Evolutionary conservation across 2,888 invertebrate genomes (phyloP), one percentile per base, ranked within the genome.

Genomic region (Melipona bicolor): DNA sequence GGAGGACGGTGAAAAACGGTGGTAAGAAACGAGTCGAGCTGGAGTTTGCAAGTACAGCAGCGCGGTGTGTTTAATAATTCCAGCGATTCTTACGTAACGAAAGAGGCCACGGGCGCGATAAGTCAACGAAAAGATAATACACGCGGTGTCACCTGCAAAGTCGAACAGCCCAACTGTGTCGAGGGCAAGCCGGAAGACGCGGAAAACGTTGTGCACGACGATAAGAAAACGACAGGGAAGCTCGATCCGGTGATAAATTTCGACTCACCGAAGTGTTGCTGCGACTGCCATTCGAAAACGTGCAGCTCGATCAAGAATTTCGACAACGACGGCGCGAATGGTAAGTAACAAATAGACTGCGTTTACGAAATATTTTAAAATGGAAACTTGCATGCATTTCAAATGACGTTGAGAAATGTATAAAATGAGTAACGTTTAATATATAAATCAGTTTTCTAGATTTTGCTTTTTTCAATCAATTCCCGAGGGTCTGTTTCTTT

Each of bases 1-100:
- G 11, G 43, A 68, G 3, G 36, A n/a, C n/a, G 4, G 24, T 19
- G 4, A 59, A 1, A 50, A 49, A 24, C 65, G n/a, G 2, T 3
- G 56, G 75, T 79, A 62, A 59, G 50, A 0, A 36, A 32, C 15
- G 36, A n/a, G 36, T 21, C 19, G 1, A n/a, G 36, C 4, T 19
- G 17, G 4, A 24, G 32, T n/a, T 59, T n/a, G 65, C 56, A 73
- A 56, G 50, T 32, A 9, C 32, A 49, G 19, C 21, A 65, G 5
- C 19, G 36, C 9, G 49, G 50, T 56, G 36, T 56, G 13, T 56
- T 78, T 59, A 65, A 71, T 65, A 56, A 59, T 65, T 78, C 13
- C 65, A 78, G 65, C 17, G 43, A 15, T 32, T 50, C 36, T 72
- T 73, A 36, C 43, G 56, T 50, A 78, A 73, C 59, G 52, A 78